Base-by-base conservation (phyloP, 2,113 vertebrate genomes). In the Amblyopsis rosae region DNA sequence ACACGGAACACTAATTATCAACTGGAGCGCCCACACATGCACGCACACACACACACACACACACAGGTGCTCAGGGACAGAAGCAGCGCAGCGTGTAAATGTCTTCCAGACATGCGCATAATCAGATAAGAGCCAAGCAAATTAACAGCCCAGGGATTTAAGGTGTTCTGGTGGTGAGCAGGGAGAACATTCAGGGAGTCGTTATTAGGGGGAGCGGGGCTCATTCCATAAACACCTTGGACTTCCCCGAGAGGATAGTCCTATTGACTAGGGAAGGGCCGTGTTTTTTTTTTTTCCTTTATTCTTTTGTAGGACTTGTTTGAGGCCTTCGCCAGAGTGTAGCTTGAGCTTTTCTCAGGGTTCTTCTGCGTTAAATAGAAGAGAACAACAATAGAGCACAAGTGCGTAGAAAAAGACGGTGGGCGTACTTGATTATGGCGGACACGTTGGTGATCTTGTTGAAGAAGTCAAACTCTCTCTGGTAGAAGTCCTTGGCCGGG, bases 401-500 rank as follows among this genome's bases (percentile, higher is more conserved):
- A 10, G n/a, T 56, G 6, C 26, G 11, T 58, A 12, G 1, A 17
- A 16, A 45, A 41, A 15, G 41, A 32, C 10, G 12, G 32, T 1
- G 15, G 12, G 47, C 93, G 77, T 93, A 98, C 97, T 98, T 99
- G 88, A 99, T 95, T 72, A 95, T 93, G 76, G 96, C 97, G 0
- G 96, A 98, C 57, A 99, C 96, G 0, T 99, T 99, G 80, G 95
- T 99, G 90, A 99, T 97, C 91, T 98, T 95, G 86, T 96, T 96
- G 79, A 99, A 99, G 90, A 99, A 99, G 82, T 99, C 96, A 75
- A 98, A 99, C 70, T 99, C 97, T n/a, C 96, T 86, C 70, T 96
- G 96, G 86, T 99, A 98, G 86, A 99, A 99, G 68, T 96, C 95
- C 87, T 98, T 98, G 60, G 96, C 96, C 0, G 95, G 96, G 11